A percentile compares a stretch with the other conserved stretches of the same genome.
phyloP scores from a whole-genome alignment of 37 sponge, comb jelly and placozoan species.

The Geodia barretti region DNA sequence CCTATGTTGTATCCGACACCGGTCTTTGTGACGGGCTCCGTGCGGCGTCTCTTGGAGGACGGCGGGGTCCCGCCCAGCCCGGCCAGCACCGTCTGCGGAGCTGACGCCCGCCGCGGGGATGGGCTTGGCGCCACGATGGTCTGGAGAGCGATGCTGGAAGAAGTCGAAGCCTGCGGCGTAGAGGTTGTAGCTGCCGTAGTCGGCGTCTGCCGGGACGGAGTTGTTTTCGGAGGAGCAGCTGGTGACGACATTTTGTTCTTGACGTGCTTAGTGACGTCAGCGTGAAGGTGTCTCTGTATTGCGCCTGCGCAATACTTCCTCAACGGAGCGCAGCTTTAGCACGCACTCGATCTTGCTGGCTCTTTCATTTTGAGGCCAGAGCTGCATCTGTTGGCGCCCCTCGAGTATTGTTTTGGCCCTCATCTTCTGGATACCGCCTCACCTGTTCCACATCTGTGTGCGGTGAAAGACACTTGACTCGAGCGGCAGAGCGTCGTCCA shows the following conservation, averaged over 20 bases:
- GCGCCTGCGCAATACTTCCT: neutral
- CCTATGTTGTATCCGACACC: slow-evolving; percentile 53
- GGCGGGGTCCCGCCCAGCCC: neutral
- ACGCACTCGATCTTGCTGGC: too few relatives aligned
- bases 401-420: too few relatives aligned
- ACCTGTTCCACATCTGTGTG: too few relatives aligned
- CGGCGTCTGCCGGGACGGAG: neutral
- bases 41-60: neutral
- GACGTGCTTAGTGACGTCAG: neutral
- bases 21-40: neutral
- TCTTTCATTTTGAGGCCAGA: too few relatives aligned
- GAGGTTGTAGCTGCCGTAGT: neutral
- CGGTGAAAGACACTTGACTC: too few relatives aligned
- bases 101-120: neutral
- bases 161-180: too few relatives aligned
- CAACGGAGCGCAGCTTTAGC: too few relatives aligned
- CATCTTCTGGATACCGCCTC: too few relatives aligned
- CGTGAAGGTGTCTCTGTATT: neutral
- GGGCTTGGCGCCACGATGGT: too few relatives aligned
- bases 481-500: too few relatives aligned
- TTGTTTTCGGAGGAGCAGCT: neutral
- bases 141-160: too few relatives aligned
- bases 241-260: neutral
- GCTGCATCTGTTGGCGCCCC: too few relatives aligned
- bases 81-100: neutral